Evolutionary conservation across 1,140 invertebrate genomes (phyloP).

Genomic region (Lucilia cuprina): DNA sequence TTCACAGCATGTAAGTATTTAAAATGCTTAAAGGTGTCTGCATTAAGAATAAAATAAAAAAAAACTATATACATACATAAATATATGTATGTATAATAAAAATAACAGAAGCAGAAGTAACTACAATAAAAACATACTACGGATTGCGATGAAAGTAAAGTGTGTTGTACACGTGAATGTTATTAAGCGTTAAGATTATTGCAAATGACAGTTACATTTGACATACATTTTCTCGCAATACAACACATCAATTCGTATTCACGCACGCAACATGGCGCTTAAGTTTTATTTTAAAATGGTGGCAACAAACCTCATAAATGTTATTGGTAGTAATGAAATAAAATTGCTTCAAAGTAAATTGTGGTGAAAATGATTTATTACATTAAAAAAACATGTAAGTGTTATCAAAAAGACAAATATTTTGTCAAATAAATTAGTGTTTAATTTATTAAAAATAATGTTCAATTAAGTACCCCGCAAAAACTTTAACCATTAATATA

Average conservation of each 20-base stretch:
- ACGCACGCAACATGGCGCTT: not conserved
- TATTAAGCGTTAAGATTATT: slow-evolving; percentile 33
- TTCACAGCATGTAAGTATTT: slow-evolving; percentile 32
- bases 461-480: no score
- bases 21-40: slow-evolving; percentile 34
- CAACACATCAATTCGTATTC: not conserved
- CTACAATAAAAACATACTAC: not conserved
- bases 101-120: not conserved
- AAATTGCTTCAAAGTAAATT: not conserved
- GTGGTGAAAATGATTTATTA: not conserved
- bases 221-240: slow-evolving; percentile 13
- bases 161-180: slow-evolving; percentile 21
- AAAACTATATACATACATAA: not conserved
- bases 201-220: slow-evolving; percentile 31
- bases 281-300: not conserved
- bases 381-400: not conserved
- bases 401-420: no score
- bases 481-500: no score
- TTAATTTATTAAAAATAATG: no score
- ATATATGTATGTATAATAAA: not conserved
- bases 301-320: not conserved
- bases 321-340: not conserved
- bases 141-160: not conserved
- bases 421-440: no score
- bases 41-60: not conserved